phyloP scores from a whole-genome alignment of 2,888 invertebrate genomes.

The Nomada fabriciana region DNA sequence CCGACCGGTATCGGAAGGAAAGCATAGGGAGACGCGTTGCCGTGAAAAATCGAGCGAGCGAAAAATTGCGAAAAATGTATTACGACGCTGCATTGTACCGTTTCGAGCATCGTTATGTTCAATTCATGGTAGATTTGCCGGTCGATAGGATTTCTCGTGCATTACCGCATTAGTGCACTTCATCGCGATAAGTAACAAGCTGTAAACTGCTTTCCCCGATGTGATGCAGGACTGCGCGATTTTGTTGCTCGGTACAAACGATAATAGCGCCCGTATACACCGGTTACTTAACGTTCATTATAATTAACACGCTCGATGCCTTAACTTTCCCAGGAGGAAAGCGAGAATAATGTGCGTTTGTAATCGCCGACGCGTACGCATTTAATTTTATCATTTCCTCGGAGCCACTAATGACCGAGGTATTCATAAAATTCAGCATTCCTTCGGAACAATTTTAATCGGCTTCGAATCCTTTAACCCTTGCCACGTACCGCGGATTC shows the following conservation, averaged over 20 bases:
- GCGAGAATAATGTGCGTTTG: conserved; percentile 80
- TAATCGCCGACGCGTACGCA: conserved; percentile 73
- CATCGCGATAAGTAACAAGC: conserved; percentile 73
- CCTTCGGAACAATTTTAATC: conserved; percentile 40
- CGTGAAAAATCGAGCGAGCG: background rate
- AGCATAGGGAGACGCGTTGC: background rate
- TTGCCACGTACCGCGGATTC: conserved; percentile 15
- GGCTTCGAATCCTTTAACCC: conserved; percentile 48
- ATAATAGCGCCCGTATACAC: conserved; percentile 63
- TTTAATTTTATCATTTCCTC: conserved; percentile 76
- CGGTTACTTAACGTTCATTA: conserved; percentile 83
- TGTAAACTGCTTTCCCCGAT: conserved; percentile 70
- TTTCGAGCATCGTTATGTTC: conserved; percentile 61
- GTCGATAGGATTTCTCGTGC: conserved; percentile 72
- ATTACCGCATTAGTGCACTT: conserved; percentile 66
- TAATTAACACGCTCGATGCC: conserved; percentile 82
- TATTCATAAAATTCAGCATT: conserved; percentile 53
- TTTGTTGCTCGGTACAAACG: conserved; percentile 67
- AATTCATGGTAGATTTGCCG: conserved; percentile 68
- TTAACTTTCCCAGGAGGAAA: conserved; percentile 84
- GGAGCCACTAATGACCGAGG: conserved; percentile 64
- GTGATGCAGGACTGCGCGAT: conserved; percentile 61
- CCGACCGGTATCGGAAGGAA: background rate
- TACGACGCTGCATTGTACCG: conserved; percentile 45
- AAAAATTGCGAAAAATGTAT: conserved; percentile 34